phyloP scores from a whole-genome alignment of 1,140 invertebrate genomes.

The Epicauta chinensis region DNA sequence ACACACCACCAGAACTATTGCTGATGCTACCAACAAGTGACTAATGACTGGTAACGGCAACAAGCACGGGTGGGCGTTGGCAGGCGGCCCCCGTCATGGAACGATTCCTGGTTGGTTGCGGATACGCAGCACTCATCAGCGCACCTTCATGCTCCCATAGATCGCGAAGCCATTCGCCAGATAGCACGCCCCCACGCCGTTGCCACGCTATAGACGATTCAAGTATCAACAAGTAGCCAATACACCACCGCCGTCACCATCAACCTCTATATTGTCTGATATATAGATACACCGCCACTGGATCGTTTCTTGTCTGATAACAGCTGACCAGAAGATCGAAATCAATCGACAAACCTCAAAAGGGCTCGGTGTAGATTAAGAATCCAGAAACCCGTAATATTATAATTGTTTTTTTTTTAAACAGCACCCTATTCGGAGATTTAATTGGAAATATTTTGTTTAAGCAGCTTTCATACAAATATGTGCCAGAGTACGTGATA shows the following conservation, averaged over 20 bases:
- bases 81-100: conserved; percentile 20
- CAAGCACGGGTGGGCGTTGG: conserved; percentile 20
- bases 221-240: conserved; percentile 44
- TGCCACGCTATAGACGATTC: conserved; percentile 16
- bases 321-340: no score
- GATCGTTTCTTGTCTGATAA: not conserved
- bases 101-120: conserved; percentile 33
- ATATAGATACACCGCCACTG: conserved; percentile 9
- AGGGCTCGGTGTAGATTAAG: no score
- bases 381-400: no score
- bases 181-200: conserved; percentile 5
- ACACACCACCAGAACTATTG: conserved; percentile 11
- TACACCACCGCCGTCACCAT: conserved; percentile 32
- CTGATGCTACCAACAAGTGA: conserved; percentile 31
- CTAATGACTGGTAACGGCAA: conserved; percentile 32
- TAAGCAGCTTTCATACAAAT: no score
- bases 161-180: conserved; percentile 30
- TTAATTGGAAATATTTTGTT: no score
- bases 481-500: no score
- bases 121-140: conserved; percentile 28
- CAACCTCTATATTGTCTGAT: conserved; percentile 11
- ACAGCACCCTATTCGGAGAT: no score
- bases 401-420: no score
- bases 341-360: no score
- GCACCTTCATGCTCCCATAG: conserved; percentile 26